Base-by-base conservation (phyloP, 2,113 vertebrate genomes). In the Boleophthalmus pectinirostris region DNA sequence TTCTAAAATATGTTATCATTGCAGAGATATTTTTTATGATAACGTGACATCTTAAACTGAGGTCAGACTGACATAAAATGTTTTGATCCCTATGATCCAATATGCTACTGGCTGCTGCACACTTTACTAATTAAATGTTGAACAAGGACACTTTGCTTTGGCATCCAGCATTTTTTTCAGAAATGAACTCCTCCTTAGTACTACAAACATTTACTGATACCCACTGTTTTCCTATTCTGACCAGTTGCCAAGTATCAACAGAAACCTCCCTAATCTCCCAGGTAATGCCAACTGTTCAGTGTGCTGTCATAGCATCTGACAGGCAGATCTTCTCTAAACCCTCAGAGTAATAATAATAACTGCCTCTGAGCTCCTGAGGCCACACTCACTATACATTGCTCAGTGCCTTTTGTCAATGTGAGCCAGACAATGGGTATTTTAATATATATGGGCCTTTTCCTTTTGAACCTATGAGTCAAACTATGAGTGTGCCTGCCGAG, bases 401-500 rank as follows among this genome's bases (percentile, higher is more conserved):
- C 73, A 81, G 74, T 80, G 80, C 72, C 77, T 87, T 83, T 24
- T 58, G 74, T 63, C 8, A 1, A 56, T 14, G 68, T 92, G 89
- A 90, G 80, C 57, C 75, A 88, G 77, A 87, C 88, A 85, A 82
- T 75, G 66, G 83, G 89, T 79, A 90, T 92, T 87, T 82, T 73
- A 18, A 82, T 83, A 88, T 81, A 70, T 80, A 86, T 78, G 43
- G 53, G 83, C 80, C 81, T 73, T 82, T 85, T 88, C 88, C 76
- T 80, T 82, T 49, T 33, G 53, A 71, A 49, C 70, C 72, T 3
- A 43, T 92, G 89, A 89, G 85, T 91, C 87, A 92, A 90, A 67
- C 60, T 75, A 83, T 92, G 91, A 92, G 84, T 87, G 87, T 79
- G 77, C 67, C 71, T 89, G 88, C 84, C 75, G 84, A 91, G 89